Base-by-base conservation (phyloP, 2,113 vertebrate genomes). In the Neogobius melanostomus region DNA sequence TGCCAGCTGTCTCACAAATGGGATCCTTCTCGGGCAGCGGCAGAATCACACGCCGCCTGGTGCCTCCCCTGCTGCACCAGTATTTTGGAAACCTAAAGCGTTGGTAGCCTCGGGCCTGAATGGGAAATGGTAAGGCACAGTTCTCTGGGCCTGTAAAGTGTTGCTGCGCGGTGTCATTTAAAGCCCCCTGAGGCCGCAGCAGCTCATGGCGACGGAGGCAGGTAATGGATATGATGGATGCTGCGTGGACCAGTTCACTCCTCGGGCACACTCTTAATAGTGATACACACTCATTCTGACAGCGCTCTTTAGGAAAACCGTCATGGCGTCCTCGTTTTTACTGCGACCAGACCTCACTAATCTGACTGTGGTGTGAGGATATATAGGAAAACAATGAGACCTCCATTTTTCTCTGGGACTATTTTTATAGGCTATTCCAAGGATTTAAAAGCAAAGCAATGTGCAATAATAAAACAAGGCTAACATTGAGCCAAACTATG, bases 191-290 rank as follows among this genome's bases (percentile, higher is more conserved):
- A 75, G 80, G 83, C 66, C 69, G 53, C 59, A 66, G 71, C 66
- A 68, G 71, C 66, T 85, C 54, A 63, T 43, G 68, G 65, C 62
- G 65, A 79, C 60, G 62, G 76, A 70, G 67, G 66, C 82, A 72
- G 74, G 83, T 75, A 76, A 83, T 74, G 75, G 79, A 84, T 79
- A 81, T 81, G 80, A 85, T 75, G 65, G 74, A 83, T 82, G 67
- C 54, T 71, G 51, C 65, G 62, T 68, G 68, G 65, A 69, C 63
- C 68, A 61, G 76, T 81, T 85, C 80, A 82, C 68, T 75, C 42
- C 12, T 66, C 53, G 82, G 68, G 28, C 76, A 71, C 46, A 53
- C 54, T 15, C 62, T 80, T 71, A 84, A 77, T 76, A 66, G 52
- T 72, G 71, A 72, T 76, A 66, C 64, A 61, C 60, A 70, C 61